These are phyloP conservation scores for Acanthococcus lagerstroemiae DNA, from an alignment of 2,888 invertebrate species.

Conservation along the genomic window DNA sequence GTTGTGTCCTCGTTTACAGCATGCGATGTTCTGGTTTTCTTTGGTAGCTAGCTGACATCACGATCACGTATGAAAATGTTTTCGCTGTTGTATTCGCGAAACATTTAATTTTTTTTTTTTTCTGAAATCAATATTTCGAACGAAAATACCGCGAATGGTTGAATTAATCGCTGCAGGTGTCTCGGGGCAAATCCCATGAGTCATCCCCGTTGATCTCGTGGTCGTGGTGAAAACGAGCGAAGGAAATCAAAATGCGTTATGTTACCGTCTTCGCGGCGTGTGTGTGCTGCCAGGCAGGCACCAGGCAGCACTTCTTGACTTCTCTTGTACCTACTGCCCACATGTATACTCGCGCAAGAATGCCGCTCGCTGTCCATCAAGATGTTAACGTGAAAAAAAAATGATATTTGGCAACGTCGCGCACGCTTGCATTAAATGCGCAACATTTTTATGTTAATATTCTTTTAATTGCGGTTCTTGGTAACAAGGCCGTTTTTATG, in stretches of 20 bases:
- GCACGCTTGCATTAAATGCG: slow-evolving; percentile 21
- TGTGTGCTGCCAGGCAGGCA: not conserved
- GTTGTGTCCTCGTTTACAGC: too few relatives aligned
- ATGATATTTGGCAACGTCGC: slow-evolving; percentile 22
- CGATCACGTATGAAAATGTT: too few relatives aligned
- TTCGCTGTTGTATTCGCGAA: not conserved
- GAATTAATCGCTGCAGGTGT: not conserved
- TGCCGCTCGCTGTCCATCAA: not conserved
- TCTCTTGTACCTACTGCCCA: not conserved
- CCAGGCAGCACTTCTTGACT: not conserved
- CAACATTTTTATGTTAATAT: slow-evolving; percentile 31
- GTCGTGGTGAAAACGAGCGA: not conserved
- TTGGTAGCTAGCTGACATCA: too few relatives aligned
- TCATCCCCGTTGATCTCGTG: not conserved
- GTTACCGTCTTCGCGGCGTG: not conserved
- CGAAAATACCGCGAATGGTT: not conserved
- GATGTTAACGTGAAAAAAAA: not conserved
- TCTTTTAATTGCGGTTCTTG: slow-evolving; percentile 28
- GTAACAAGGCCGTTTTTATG: slow-evolving; percentile 30
- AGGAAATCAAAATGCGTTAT: not conserved
- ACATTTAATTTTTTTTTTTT: not conserved
- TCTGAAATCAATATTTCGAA: not conserved
- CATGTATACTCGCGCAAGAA: not conserved
- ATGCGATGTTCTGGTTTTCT: too few relatives aligned
- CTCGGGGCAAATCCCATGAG: slow-evolving; percentile 17